Conservation (phyloP, 2,888 invertebrate genomes). For the Candidula unifasciata region DNA sequence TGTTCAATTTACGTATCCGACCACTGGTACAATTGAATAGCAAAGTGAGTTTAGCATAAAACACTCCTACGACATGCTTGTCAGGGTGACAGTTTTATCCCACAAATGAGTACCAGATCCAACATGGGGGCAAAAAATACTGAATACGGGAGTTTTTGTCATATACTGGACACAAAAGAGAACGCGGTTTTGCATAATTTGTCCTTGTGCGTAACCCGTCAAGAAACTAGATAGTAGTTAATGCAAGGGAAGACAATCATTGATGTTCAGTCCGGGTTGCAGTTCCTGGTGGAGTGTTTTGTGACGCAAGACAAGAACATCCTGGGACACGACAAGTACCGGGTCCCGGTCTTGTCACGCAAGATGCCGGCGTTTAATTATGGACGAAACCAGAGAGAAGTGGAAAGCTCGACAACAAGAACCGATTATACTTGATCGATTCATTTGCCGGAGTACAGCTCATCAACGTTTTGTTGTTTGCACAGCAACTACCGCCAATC, state of each 20-base stretch:
- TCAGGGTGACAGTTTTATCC: too few species aligned
- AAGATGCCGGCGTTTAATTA: slow-evolving; percentile 2
- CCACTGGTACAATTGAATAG: too few species aligned
- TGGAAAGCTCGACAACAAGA: neutral
- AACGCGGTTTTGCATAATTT: too few species aligned
- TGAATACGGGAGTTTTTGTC: too few species aligned
- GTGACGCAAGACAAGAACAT: neutral
- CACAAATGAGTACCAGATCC: too few species aligned
- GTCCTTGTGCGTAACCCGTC: too few species aligned
- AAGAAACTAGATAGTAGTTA: neutral
- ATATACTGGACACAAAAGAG: too few species aligned
- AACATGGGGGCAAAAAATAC: too few species aligned
- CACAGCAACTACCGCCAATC: neutral
- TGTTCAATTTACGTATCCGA: too few species aligned
- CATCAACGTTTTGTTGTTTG: neutral
- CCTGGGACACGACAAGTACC: neutral
- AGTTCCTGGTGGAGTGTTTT: neutral
- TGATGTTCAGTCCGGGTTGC: neutral
- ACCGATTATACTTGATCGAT: neutral
- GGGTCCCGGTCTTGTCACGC: neutral
- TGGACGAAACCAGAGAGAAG: neutral
- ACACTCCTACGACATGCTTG: too few species aligned
- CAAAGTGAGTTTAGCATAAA: too few species aligned
- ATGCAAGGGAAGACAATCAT: neutral
- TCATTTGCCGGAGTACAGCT: neutral